Evolutionary conservation across 2,888 invertebrate genomes (phyloP).

Genomic region (Lapara coniferarum): DNA sequence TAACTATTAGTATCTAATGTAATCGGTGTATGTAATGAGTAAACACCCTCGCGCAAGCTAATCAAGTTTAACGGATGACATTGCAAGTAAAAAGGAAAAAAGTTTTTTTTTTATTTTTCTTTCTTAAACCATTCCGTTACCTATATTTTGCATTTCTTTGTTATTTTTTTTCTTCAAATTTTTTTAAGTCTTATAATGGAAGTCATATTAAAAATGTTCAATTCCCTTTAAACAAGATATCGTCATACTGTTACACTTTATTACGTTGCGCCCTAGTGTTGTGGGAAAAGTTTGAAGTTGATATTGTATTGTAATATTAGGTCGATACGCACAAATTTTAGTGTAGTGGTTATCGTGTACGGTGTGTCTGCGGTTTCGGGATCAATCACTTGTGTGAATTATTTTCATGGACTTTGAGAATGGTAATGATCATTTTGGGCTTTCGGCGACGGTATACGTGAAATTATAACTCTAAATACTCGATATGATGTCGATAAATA

Average conservation of each 20-base stretch:
- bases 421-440: not conserved
- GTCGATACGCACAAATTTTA: slow-evolving; percentile 81
- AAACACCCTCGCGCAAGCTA: slow-evolving; percentile 30
- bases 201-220: not conserved
- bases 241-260: slow-evolving; percentile 26
- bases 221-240: not conserved
- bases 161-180: not conserved
- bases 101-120: too few relatives aligned
- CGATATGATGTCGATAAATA: too few relatives aligned
- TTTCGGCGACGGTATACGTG: not conserved
- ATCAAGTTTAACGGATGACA: slow-evolving; percentile 34
- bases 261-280: slow-evolving; percentile 43
- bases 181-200: not conserved
- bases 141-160: too few relatives aligned
- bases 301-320: slow-evolving; percentile 64
- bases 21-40: slow-evolving; percentile 49
- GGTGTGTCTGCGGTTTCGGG: slow-evolving; percentile 39
- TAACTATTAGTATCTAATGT: slow-evolving; percentile 42
- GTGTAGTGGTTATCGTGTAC: slow-evolving; percentile 65
- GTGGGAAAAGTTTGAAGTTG: slow-evolving; percentile 43
- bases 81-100: not conserved
- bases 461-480: too few relatives aligned
- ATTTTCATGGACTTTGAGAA: not conserved
- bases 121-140: too few relatives aligned
- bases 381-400: slow-evolving; percentile 10